A percentile compares a stretch with the other conserved stretches of the same genome.
These are phyloP conservation scores for Recurvirostra avosetta DNA, from an alignment of 2,113 vertebrate species.

Conservation along the genomic window DNA sequence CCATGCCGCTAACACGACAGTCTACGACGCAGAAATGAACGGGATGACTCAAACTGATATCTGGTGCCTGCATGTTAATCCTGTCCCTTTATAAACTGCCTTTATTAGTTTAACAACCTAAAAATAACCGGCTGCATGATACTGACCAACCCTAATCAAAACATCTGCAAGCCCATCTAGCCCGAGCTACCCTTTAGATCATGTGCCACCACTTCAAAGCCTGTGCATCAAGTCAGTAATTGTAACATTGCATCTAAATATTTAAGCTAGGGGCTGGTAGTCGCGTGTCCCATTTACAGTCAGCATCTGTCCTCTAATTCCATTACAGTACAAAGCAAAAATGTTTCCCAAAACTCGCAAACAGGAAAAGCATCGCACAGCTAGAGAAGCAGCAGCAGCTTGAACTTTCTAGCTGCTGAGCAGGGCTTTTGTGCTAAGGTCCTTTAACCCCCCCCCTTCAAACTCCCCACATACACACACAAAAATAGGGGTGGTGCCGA, in stretches of 20 bases:
- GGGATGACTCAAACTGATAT: not conserved
- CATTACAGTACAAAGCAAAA: conserved; percentile 82
- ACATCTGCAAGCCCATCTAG: conserved; percentile 68
- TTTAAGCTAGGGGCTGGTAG: conserved; percentile 78
- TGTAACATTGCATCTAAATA: conserved; percentile 83
- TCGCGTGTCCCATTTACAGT: conserved; percentile 81
- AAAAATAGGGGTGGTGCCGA: conserved; percentile 77
- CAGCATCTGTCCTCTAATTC: conserved; percentile 82
- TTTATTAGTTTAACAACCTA: conserved; percentile 27
- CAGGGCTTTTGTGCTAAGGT: conserved; percentile 80
- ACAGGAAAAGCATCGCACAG: conserved; percentile 77
- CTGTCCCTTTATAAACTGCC: not conserved
- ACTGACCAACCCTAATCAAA: conserved; percentile 63
- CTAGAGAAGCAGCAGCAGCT: conserved; percentile 54
- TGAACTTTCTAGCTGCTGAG: conserved; percentile 76
- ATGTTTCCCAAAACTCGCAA: conserved; percentile 77
- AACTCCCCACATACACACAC: conserved; percentile 53
- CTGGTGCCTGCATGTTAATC: not conserved
- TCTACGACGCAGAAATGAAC: not conserved
- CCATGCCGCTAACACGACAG: not conserved
- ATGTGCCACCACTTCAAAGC: conserved; percentile 72
- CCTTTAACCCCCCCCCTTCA: not conserved
- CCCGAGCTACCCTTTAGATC: conserved; percentile 51
- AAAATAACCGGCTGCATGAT: conserved; percentile 54
- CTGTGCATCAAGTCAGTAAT: conserved; percentile 77